phyloP scores from a whole-genome alignment of 2,113 vertebrate genomes.

The Festucalex cinctus region DNA sequence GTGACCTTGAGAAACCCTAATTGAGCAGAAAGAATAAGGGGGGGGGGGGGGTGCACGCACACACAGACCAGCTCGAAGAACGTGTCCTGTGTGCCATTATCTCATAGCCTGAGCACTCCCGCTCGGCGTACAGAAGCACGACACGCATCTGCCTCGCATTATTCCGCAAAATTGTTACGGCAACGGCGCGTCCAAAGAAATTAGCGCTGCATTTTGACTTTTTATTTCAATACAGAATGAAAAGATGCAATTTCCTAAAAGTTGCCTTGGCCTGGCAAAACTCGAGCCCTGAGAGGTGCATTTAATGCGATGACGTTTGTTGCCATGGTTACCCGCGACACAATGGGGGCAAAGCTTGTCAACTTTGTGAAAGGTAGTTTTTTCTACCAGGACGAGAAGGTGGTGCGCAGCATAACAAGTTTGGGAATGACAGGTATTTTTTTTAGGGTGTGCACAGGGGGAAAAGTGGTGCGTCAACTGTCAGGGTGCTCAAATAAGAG shows the following conservation, averaged over 20 bases:
- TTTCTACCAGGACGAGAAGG: too few relatives aligned
- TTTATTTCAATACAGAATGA: background rate
- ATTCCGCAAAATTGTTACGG: slow-evolving; percentile 67
- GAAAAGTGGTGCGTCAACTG: too few relatives aligned
- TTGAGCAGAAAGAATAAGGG: slow-evolving; percentile 60
- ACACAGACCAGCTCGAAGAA: slow-evolving; percentile 28
- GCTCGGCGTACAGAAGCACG: slow-evolving; percentile 66
- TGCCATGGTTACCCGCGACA: too few relatives aligned
- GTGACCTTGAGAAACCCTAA: slow-evolving; percentile 64
- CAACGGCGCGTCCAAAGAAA: slow-evolving; percentile 59
- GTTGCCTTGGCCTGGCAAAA: background rate
- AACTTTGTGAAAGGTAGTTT: background rate
- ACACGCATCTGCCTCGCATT: slow-evolving; percentile 74
- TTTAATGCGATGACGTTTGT: background rate
- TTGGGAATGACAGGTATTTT: too few relatives aligned
- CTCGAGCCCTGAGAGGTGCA: background rate
- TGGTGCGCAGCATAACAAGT: too few relatives aligned
- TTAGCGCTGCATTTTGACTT: background rate
- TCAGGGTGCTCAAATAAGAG: too few relatives aligned
- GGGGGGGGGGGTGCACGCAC: background rate
- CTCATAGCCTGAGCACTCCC: slow-evolving; percentile 72
- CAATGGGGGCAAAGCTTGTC: background rate
- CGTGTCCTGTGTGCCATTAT: slow-evolving; percentile 68
- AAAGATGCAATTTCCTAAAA: background rate
- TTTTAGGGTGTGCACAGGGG: too few relatives aligned